These are phyloP conservation scores for pig (Sus scrofa) DNA, from an alignment of 2,113 vertebrate species.

Conservation along the genomic window DNA sequence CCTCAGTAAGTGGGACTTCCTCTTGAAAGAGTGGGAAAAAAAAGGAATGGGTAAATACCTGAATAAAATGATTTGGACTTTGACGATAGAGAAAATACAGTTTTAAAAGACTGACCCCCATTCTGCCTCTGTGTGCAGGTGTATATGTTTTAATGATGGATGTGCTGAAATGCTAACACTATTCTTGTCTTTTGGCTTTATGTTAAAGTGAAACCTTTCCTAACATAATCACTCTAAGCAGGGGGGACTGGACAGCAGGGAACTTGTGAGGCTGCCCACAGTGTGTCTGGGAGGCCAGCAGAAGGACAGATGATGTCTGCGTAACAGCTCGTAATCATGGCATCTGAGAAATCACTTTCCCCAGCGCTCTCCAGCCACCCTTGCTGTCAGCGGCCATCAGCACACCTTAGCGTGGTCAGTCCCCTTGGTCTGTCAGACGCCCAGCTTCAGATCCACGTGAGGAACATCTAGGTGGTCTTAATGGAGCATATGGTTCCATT, in stretches of 20 bases:
- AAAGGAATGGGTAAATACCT: not conserved
- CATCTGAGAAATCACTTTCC: not conserved
- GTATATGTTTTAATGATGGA: not conserved
- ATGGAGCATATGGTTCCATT: not conserved
- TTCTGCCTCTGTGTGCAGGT: not conserved
- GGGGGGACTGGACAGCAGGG: no score
- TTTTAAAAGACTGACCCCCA: not conserved
- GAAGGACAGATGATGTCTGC: not conserved
- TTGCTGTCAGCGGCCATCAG: no score
- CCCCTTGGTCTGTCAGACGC: not conserved
- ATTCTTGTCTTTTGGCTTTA: not conserved
- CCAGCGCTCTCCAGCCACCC: no score
- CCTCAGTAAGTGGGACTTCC: not conserved
- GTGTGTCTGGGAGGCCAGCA: not conserved
- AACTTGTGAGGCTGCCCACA: not conserved
- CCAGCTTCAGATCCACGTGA: not conserved
- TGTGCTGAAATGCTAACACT: not conserved
- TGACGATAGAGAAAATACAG: not conserved
- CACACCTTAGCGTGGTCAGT: not conserved
- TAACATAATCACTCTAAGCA: not conserved
- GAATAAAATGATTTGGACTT: not conserved
- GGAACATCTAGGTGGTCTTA: not conserved
- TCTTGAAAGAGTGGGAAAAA: not conserved
- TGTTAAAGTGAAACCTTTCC: not conserved
- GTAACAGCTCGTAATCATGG: not conserved